Evolutionary conservation across 2,797 vertebrate genomes (phyloP).

Genomic region (Peromyscus attwateri): DNA sequence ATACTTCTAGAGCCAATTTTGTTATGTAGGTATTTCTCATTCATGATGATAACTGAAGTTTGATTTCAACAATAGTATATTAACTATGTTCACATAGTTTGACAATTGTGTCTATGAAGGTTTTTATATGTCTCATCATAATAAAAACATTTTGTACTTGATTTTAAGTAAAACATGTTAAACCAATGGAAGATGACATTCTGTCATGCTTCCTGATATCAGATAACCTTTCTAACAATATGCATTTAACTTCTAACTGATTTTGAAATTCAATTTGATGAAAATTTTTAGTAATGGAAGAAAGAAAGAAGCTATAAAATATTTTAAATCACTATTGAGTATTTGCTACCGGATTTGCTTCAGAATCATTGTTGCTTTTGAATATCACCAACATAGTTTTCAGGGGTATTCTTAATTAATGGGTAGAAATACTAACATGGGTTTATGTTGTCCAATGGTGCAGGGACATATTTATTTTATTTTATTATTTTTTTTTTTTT

Average conservation of each 20-base stretch:
- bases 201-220: background rate
- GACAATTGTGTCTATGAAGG: background rate
- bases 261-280: background rate
- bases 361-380: background rate
- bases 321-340: background rate
- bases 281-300: background rate
- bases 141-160: background rate
- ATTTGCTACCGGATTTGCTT: background rate
- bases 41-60: background rate
- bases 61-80: background rate
- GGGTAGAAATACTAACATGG: no score
- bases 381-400: background rate
- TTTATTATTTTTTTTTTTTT: background rate
- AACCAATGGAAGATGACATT: background rate
- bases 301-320: background rate
- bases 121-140: background rate
- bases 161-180: background rate
- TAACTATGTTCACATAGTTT: background rate
- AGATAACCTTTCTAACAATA: background rate
- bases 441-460: background rate
- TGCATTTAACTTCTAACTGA: background rate
- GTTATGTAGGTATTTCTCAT: background rate
- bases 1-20: background rate
- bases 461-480: background rate
- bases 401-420: background rate